Percentiles rank a stretch among this genome's conserved stretches.
phyloP scores from a whole-genome alignment of 1,140 invertebrate species.

The Formica exsecta region DNA sequence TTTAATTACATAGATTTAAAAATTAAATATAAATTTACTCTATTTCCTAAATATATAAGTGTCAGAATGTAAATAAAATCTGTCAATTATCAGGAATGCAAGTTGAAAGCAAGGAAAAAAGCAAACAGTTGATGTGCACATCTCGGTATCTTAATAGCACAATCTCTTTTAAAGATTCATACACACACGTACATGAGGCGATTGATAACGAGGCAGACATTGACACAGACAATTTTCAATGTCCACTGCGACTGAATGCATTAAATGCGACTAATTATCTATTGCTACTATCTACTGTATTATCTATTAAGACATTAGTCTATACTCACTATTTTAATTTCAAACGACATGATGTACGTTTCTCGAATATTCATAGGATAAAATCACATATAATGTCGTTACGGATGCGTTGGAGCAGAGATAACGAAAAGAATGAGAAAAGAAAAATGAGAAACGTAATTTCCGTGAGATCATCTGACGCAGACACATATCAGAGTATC shows the following conservation, averaged over 20 bases:
- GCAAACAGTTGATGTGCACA: neutral
- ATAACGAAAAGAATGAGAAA: neutral
- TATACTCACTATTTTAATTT: constrained; percentile 14
- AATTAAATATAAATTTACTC: neutral
- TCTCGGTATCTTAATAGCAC: neutral
- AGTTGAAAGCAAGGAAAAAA: neutral
- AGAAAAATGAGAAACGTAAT: neutral
- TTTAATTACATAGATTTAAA: too few relatives aligned
- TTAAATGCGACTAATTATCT: neutral
- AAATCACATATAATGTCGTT: neutral
- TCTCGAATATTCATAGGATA: neutral
- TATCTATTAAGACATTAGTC: neutral
- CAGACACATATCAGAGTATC: constrained; percentile 3
- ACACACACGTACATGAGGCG: neutral
- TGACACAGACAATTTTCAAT: constrained; percentile 63
- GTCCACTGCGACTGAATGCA: constrained; percentile 24
- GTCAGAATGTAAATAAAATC: neutral
- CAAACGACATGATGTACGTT: neutral
- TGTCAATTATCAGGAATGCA: neutral
- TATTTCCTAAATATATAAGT: neutral
- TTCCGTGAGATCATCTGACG: neutral
- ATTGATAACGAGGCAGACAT: constrained; percentile 47
- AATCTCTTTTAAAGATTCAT: neutral
- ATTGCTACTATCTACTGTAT: neutral
- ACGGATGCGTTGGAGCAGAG: neutral